Base-by-base conservation (phyloP, 2,888 invertebrate genomes). In the Eremobia ochroleuca region DNA sequence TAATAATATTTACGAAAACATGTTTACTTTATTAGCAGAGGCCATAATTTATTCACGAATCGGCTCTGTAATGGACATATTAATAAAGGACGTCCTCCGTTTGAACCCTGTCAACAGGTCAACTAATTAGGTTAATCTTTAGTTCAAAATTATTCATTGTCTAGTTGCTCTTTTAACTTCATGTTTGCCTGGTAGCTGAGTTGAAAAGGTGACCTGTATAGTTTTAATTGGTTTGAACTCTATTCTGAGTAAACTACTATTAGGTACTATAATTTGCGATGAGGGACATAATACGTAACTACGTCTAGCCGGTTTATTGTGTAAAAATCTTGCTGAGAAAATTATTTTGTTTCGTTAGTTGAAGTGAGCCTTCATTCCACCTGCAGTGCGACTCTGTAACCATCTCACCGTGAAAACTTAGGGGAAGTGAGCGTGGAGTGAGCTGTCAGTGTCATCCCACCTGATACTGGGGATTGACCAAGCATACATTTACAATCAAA, bases 71-170 rank as follows among this genome's bases (percentile, higher is more conserved):
- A 81, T 80, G 72, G 75, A 85, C 62, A 70, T 86, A 77, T 82
- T 86, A 82, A 82, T 82, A 82, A 79, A 82, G 77, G 77, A 81
- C n/a, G n/a, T n/a, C n/a, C 79, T 77, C n/a, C 28, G 70, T 85
- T 77, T 75, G 79, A 83, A 78, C 79, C 31, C 66, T 25, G 68
- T 25, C 77, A n/a, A n/a, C n/a, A 75, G 88, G 88, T 87, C 83
- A 80, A 83, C 70, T 71, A 87, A 87, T 81, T 76, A 80, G 85
- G 82, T 85, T 87, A 83, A 85, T 81, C 79, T 77, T 82, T 82
- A 73, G 74, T 77, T 73, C n/a, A 59, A 76, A 79, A 82, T 84
- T 80, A 87, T 83, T 85, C n/a, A 82, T 55, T 78, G 77, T 73
- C n/a, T 75, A 79, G 82, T 67, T 80, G 46, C 79, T 81, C 80